Conservation (phyloP, 2,888 invertebrate genomes). For the Apamea epomidion region DNA sequence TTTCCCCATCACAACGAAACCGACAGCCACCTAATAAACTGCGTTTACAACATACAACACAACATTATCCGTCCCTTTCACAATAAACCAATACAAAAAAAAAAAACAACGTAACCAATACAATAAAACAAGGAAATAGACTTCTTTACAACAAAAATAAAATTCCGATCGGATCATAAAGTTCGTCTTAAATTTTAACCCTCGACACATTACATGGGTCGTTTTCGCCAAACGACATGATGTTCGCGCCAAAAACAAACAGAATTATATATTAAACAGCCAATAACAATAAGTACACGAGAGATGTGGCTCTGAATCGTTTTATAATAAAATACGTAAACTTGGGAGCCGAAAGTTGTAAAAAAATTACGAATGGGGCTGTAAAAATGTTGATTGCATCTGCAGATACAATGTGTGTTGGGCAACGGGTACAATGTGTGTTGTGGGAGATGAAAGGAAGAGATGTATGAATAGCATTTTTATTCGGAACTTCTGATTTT, state of each 20-base stretch:
- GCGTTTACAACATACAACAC: slow-evolving; percentile 32
- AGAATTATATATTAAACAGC: slow-evolving; percentile 65
- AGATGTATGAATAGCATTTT: background rate
- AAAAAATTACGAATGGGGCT: slow-evolving; percentile 46
- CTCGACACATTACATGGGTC: slow-evolving; percentile 56
- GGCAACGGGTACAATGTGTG: background rate
- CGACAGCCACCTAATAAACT: slow-evolving; percentile 19
- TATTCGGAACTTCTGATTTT: background rate
- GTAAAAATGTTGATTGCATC: slow-evolving; percentile 39
- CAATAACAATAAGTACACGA: slow-evolving; percentile 65
- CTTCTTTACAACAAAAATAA: slow-evolving; percentile 48
- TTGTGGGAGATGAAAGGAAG: background rate
- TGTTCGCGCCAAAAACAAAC: slow-evolving; percentile 65
- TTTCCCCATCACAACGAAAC: background rate
- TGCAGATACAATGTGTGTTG: background rate
- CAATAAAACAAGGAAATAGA: slow-evolving; percentile 63
- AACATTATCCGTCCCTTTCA: slow-evolving; percentile 11
- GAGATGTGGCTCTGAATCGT: slow-evolving; percentile 47
- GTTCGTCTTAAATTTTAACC: slow-evolving; percentile 47
- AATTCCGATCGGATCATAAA: slow-evolving; percentile 54
- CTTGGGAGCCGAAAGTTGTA: slow-evolving; percentile 54
- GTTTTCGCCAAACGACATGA: slow-evolving; percentile 55
- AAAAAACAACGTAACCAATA: slow-evolving; percentile 52
- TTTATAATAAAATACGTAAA: slow-evolving; percentile 61
- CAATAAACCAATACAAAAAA: slow-evolving; percentile 52